Evolutionary conservation across 1,140 invertebrate genomes (phyloP), one percentile per base, ranked within the genome.

Genomic region (Drosophila novamexicana): DNA sequence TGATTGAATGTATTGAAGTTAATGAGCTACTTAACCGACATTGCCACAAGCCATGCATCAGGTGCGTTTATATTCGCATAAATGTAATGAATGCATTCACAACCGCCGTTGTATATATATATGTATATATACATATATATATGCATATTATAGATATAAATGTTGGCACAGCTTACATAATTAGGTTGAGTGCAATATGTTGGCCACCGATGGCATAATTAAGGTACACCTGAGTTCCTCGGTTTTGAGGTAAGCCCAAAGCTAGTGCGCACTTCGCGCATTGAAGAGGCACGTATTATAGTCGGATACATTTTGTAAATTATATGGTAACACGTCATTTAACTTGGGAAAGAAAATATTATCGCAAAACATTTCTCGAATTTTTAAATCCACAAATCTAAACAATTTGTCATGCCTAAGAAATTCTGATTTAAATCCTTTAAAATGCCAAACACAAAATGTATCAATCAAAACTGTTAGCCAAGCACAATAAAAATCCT

Each of bases 21-120:
- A 86, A 86, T 86, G 68, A 86, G 83, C 76, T 68, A 86, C 83
- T 88, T 88, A 88, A 83, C 83, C 83, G 83, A 74, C 68, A 73
- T 77, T 71, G 44, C 78, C 68, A 66, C 58, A 67, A 67, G 37
- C 56, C 14, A 34, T 22, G 8, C 52, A 47, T 42, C 49, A 62
- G 53, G 42, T 49, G 18, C 22, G 57, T 40, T 64, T 56, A 22
- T 50, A 61, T 59, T 40, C 50, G 37, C 44, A 61, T 42, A 22
- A 45, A 59, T 44, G 45, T 39, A 44, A 61, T 47, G 49, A 58
- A 61, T 61, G 64, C 45, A 56, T 57, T 12, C 10, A 40, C 22
- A 54, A 32, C 40, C 6, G 18, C 0, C 7, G 7, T 45, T 47
- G 61, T 37, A 0, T 44, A 59, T 32, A 5, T 59, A 36, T 18